Evolutionary conservation across 2,888 invertebrate genomes (phyloP), one percentile per base, ranked within the genome.

Genomic region (Blastobasis adustella): DNA sequence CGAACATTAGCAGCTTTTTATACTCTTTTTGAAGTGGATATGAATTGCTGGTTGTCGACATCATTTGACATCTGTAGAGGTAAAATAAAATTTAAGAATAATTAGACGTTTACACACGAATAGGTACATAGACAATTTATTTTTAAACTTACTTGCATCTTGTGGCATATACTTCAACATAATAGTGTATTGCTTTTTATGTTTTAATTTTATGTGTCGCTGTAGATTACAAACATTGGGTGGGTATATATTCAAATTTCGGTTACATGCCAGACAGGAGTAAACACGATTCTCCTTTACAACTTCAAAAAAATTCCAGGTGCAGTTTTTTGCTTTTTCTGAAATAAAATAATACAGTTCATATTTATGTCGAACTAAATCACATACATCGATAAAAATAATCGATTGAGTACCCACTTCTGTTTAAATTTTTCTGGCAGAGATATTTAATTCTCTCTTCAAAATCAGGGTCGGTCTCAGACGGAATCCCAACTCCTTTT

Each of bases 241-340:
- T 39, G 54, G 46, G 39, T 46, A 54, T 9, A 54, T 51, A 6
- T 49, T 7, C 8, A 54, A 8, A 4, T 9, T 10, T 37, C 39
- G 51, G 9, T 49, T 41, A 41, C 54, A 54, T 9, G 51, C 48
- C 10, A 54, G n/a, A 41, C 54, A 54, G 2, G 37, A 7, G 23
- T 54, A 54, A 4, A 46, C 10, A 39, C 39, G 49, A 9, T 54
- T 51, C 6, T 49, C 43, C 37, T 51, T n/a, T 4, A 54, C 36
- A 6, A 51, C 51, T 8, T 51, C 43, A 23, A 51, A 54, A 45
- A 54, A 54, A 47, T 54, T 54, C 51, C 51, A 54, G 6, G 51
- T 38, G 23, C 42, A 40, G 44, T 49, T 54, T 36, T 37, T 49
- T 8, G 51, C 51, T 10, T 46, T 45, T 46, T 39, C 54, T 54